phyloP scores from a whole-genome alignment of 2,888 invertebrate species.

The Acrocyrtus sp. region DNA sequence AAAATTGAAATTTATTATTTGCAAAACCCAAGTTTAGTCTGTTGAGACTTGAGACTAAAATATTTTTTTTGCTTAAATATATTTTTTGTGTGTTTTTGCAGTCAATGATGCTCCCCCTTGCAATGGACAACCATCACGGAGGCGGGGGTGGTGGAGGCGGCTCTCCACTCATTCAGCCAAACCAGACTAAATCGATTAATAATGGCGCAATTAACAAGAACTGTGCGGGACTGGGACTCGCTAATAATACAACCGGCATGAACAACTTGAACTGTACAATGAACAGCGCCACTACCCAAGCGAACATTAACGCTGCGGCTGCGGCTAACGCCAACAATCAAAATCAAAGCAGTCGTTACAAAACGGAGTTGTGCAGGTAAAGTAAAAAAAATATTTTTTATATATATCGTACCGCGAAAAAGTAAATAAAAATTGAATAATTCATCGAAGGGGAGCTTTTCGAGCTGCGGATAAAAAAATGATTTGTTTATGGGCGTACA shows the following conservation, averaged over 20 bases:
- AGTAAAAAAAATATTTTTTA: not conserved
- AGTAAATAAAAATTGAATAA: not conserved
- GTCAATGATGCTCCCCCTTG: slow-evolving; percentile 47
- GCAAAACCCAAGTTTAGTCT: too few relatives aligned
- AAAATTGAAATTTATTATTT: too few relatives aligned
- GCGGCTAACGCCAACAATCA: slow-evolving; percentile 23
- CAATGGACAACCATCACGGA: slow-evolving; percentile 35
- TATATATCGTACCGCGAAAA: not conserved
- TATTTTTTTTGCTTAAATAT: too few relatives aligned
- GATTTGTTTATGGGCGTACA: too few relatives aligned
- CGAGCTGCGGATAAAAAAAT: too few relatives aligned
- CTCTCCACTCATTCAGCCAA: slow-evolving; percentile 18
- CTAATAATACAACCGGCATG: not conserved
- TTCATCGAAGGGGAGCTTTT: too few relatives aligned
- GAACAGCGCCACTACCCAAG: not conserved
- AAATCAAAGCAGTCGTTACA: slow-evolving; percentile 49
- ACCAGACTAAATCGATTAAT: not conserved
- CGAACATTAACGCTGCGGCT: not conserved
- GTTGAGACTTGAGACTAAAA: too few relatives aligned
- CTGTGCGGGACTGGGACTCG: too few relatives aligned
- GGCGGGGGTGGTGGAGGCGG: slow-evolving; percentile 30
- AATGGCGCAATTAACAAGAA: not conserved
- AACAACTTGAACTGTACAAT: slow-evolving; percentile 3
- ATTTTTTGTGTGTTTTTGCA: too few relatives aligned
- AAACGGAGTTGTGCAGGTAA: slow-evolving; percentile 46